phyloP scores from a whole-genome alignment of 2,113 vertebrate genomes.

The Campylomormyrus numenius region DNA sequence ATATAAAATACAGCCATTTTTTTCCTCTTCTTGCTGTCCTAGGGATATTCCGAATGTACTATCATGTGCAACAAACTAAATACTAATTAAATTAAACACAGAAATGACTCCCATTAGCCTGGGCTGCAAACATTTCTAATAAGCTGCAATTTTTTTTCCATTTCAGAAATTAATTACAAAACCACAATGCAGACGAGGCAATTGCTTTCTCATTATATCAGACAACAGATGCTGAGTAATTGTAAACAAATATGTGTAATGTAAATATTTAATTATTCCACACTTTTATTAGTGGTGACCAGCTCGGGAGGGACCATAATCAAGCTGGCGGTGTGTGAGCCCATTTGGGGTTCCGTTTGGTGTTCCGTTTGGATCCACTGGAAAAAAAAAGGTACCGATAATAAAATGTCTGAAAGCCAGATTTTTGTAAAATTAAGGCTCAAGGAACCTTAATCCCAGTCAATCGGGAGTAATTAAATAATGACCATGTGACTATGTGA shows the following conservation, averaged over 20 bases:
- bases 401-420: background rate
- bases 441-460: background rate
- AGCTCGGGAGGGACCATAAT: background rate
- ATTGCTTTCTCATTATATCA: slow-evolving; percentile 25
- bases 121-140: background rate
- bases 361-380: background rate
- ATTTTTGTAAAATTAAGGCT: background rate
- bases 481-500: background rate
- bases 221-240: slow-evolving; percentile 22
- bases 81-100: slow-evolving; percentile 10
- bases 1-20: background rate
- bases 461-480: background rate
- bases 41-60: background rate
- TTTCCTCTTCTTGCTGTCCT: background rate
- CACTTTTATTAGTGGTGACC: slow-evolving; percentile 3
- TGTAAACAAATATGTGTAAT: slow-evolving; percentile 17
- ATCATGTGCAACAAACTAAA: slow-evolving; percentile 2
- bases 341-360: background rate
- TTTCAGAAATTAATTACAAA: slow-evolving; percentile 23
- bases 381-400: background rate
- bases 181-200: slow-evolving; percentile 13
- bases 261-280: slow-evolving; percentile 22
- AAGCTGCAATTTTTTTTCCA: slow-evolving; percentile 18
- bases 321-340: background rate
- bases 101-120: background rate